A percentile compares a stretch with the other conserved stretches of the same genome.
These are phyloP conservation scores for Charaxes varanes DNA, from an alignment of 1,140 invertebrate genomes.

Conservation along the genomic window DNA sequence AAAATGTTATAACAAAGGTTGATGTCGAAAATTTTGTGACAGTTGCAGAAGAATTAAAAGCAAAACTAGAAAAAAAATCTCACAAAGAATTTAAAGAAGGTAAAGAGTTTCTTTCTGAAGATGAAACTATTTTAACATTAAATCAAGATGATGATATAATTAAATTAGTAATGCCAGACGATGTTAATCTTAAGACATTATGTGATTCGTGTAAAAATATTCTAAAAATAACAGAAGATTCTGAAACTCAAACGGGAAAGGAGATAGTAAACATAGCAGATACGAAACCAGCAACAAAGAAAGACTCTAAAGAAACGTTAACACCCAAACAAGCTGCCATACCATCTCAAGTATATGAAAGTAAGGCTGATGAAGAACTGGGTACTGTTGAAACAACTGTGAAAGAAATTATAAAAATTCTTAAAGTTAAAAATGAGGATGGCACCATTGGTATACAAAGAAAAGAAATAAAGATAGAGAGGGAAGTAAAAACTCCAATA, in stretches of 20 bases:
- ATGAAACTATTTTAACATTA: not conserved
- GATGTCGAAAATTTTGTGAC: conserved; percentile 30
- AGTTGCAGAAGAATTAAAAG: conserved; percentile 27
- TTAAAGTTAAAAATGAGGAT: conserved; percentile 35
- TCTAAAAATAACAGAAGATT: conserved; percentile 11
- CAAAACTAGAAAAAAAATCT: conserved; percentile 20
- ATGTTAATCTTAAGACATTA: conserved; percentile 18
- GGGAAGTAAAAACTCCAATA: conserved; percentile 25
- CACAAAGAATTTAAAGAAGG: conserved; percentile 1
- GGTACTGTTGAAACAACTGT: conserved; percentile 36
- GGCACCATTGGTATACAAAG: conserved; percentile 37
- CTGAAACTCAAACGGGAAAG: conserved; percentile 10
- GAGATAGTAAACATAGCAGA: too few species aligned
- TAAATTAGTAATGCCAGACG: conserved; percentile 1
- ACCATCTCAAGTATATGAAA: not conserved
- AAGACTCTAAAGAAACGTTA: not conserved
- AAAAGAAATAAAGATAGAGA: conserved; percentile 37
- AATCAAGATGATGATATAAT: not conserved
- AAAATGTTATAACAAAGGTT: conserved; percentile 17
- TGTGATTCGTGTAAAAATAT: conserved; percentile 24
- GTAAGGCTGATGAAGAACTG: conserved; percentile 24
- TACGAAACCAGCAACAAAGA: not conserved
- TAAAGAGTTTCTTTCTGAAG: too few species aligned
- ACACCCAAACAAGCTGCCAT: not conserved
- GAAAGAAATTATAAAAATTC: conserved; percentile 39